Percentiles rank a stretch among this genome's conserved stretches.
These are phyloP conservation scores for Metacarcinus magister DNA, from an alignment of 2,888 invertebrate genomes.

Conservation along the genomic window DNA sequence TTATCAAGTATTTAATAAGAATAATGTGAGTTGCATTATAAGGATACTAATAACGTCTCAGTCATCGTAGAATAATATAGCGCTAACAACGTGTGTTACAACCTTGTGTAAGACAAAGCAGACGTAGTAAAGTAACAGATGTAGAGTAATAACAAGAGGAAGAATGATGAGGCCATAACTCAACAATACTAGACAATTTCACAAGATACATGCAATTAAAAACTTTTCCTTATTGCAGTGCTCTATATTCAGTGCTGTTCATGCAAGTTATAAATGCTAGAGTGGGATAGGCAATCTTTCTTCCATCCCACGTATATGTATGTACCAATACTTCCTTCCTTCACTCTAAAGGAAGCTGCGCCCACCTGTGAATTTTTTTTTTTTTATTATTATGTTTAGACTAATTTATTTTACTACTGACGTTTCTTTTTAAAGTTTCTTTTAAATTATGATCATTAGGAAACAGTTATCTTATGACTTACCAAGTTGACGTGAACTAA, in stretches of 20 bases:
- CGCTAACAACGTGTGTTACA: background rate
- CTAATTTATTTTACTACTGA: background rate
- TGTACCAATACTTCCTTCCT: background rate
- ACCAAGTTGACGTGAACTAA: background rate
- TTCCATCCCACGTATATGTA: background rate
- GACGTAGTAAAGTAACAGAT: background rate
- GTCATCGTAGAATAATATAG: background rate
- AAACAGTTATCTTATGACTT: background rate
- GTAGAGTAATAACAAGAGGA: background rate
- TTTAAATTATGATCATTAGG: background rate
- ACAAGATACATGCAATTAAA: slow-evolving; percentile 5
- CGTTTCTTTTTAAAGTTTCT: background rate
- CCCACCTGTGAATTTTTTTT: background rate
- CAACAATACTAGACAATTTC: background rate
- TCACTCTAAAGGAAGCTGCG: background rate
- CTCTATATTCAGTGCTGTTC: background rate
- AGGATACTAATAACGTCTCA: background rate
- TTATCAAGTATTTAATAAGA: background rate
- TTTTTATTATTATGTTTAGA: background rate
- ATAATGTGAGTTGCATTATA: background rate
- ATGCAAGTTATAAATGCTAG: background rate
- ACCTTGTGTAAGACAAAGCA: background rate
- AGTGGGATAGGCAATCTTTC: background rate
- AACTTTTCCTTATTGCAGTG: background rate
- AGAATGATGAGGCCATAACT: background rate